Evolutionary conservation across 2,797 vertebrate species (phyloP), one percentile per base, ranked within the genome.

Genomic region (Taeniopygia guttata): DNA sequence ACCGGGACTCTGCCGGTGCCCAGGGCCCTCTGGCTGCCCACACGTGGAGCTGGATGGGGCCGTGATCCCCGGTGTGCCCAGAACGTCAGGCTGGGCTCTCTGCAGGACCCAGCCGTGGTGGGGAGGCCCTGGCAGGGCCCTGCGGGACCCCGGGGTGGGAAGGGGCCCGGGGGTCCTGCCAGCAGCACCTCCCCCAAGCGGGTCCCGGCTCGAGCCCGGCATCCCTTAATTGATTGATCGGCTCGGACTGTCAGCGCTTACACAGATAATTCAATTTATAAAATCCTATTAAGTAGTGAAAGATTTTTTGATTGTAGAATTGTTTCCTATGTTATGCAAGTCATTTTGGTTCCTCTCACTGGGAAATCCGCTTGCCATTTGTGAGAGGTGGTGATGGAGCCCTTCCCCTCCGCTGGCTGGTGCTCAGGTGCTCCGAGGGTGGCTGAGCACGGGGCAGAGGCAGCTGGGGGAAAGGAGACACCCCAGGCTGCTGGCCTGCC

Each of bases 241-340:
- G 92, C 86, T 89, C 16, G 32, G 92, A 64, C 94, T 93, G 92
- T 87, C 96, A 95, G 93, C 20, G 17, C 95, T 87, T 89, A 74
- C 82, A 51, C 59, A 92, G 93, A 96, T 96, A 96, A 96, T 96
- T 95, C 95, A 94, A 95, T 96, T 95, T 89, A 95, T 95, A 77
- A 95, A 96, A 96, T 96, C 94, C 96, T 56, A 95, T 96, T 95
- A 96, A 92, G 90, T 54, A 89, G 88, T 96, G 95, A 96, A 96
- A 96, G 95, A 96, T 96, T 95, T 96, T 96, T 95, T 96, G 96
- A 96, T 96, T 95, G 94, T 96, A 60, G 95, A 82, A 89, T 95
- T 96, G 96, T 96, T 96, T 96, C 90, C 94, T 94, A 74, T 46
- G 92, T 92, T 86, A 79, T 59, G 77, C 77, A 15, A 94, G 62